Evolutionary conservation across 2,113 vertebrate species (phyloP).

Genomic region (Peromyscus leucopus): DNA sequence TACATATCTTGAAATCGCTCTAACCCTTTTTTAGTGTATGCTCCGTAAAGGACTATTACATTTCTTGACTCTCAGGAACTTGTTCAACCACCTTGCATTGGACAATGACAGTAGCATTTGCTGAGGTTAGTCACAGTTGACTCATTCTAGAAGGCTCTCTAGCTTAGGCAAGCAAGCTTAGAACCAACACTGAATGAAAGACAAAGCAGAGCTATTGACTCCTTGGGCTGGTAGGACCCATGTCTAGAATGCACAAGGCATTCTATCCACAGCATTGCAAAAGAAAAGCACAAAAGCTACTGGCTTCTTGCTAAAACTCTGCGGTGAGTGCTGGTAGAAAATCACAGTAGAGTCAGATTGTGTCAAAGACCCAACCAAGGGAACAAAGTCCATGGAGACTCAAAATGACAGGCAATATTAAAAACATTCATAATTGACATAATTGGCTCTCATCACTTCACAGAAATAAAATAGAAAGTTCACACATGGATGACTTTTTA

Average conservation of each 20-base stretch:
- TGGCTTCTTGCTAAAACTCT: constrained; percentile 19
- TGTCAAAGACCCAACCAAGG: not conserved
- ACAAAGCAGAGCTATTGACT: constrained; percentile 25
- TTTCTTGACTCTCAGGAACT: constrained; percentile 45
- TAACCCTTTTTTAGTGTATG: rapidly evolving
- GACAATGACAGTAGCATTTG: constrained; percentile 6
- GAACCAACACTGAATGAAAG: constrained; percentile 8
- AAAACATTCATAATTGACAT: constrained; percentile 24
- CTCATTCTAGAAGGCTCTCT: constrained; percentile 33
- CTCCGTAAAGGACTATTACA: constrained; percentile 8
- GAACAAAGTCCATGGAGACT: not conserved
- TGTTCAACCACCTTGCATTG: constrained; percentile 48
- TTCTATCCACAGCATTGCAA: not conserved
- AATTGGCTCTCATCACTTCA: constrained; percentile 24
- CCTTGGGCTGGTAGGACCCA: not conserved
- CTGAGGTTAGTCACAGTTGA: constrained; percentile 52
- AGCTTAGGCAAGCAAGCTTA: constrained; percentile 13
- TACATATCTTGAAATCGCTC: not conserved
- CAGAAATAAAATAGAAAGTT: constrained; percentile 20
- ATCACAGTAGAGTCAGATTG: not conserved
- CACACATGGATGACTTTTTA: constrained; percentile 22
- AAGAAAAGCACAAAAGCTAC: constrained; percentile 1
- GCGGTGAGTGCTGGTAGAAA: not conserved
- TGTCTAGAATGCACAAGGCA: not conserved
- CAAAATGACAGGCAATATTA: constrained; percentile 29